Base-by-base conservation (phyloP, 2,113 vertebrate genomes). In the Smithornis capensis region DNA sequence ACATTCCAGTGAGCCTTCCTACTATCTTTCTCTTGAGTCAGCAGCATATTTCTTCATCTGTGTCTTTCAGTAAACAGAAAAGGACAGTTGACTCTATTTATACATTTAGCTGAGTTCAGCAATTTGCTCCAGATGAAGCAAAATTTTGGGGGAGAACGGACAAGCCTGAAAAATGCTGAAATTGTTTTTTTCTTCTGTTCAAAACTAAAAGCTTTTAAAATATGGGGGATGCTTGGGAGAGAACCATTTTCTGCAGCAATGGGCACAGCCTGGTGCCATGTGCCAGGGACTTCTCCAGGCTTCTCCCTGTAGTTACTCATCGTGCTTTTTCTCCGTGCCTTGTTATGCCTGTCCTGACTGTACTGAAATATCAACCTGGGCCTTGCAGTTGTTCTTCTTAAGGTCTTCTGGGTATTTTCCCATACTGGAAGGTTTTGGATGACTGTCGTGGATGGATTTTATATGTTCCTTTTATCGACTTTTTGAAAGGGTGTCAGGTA, bases 81-180 rank as follows among this genome's bases (percentile, higher is more conserved):
- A 8, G 68, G 77, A 47, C 56, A 70, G 33, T 55, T 75, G 35
- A 50, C 56, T 45, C 73, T 91, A 78, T 89, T 96, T 75, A 63
- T 75, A 64, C 8, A 22, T 38, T 74, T 25, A 64, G 69, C 37
- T 68, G 84, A 92, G 52, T 50, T 89, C 87, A 92, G 90, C 87
- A 44, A 28, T 37, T 75, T 75, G 16, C n/a, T 95, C 18, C 6
- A 13, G 60, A 55, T 89, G 68, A 82, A 94, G 77, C 24, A 81
- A 63, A 83, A 88, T 60, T 49, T 55, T 8, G 10, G 10, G 40
- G 7, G 40, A 83, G 52, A 91, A 81, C 15, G 18, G 29, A 56
- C 23, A 22, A 77, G 45, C 23, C 44, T 71, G 38, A 64, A 91
- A 91, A 68, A 77, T 6, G 27, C 47, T 68, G 31, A 79, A 56